Conservation (phyloP, 1,140 invertebrate species). For the Probaryconus sp. region DNA sequence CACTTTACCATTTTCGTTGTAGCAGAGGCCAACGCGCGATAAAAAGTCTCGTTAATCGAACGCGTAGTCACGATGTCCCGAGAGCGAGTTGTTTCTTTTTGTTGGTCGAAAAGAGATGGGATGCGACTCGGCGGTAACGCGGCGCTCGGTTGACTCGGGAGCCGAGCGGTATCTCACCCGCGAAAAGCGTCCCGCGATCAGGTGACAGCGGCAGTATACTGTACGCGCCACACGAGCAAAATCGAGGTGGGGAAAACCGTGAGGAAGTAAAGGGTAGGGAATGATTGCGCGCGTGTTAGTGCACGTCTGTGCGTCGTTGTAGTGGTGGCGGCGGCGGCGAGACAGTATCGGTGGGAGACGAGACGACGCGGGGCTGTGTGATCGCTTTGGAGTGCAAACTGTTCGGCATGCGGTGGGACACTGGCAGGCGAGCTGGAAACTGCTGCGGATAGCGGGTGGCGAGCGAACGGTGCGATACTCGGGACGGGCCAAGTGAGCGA, state of each 20-base stretch:
- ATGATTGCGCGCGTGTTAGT: constrained; percentile 19
- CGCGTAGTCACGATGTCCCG: constrained; percentile 40
- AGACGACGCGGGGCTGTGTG: constrained; percentile 62
- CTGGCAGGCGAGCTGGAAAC: constrained; percentile 71
- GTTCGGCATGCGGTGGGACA: constrained; percentile 77
- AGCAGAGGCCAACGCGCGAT: constrained; percentile 4
- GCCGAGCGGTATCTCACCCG: constrained; percentile 74
- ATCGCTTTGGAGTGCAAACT: constrained; percentile 77
- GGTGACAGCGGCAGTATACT: constrained; percentile 72
- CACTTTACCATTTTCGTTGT: constrained; percentile 35
- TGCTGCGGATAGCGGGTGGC: constrained; percentile 75
- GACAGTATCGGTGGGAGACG: constrained; percentile 62
- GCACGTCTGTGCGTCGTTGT: constrained; percentile 23
- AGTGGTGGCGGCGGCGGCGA: constrained; percentile 52
- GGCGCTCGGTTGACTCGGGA: constrained; percentile 73
- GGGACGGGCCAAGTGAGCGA: constrained; percentile 71
- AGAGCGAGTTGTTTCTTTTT: constrained; percentile 41
- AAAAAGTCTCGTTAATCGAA: constrained; percentile 43
- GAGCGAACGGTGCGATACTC: constrained; percentile 71
- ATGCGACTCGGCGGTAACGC: constrained; percentile 59
- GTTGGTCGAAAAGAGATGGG: constrained; percentile 46
- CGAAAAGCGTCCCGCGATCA: constrained; percentile 76
- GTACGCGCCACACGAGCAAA: constrained; percentile 59
- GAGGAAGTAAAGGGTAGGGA: constrained; percentile 55
- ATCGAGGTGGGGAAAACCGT: constrained; percentile 52